phyloP scores from a whole-genome alignment of 2,797 vertebrate species.

The Peromyscus melanophrys region DNA sequence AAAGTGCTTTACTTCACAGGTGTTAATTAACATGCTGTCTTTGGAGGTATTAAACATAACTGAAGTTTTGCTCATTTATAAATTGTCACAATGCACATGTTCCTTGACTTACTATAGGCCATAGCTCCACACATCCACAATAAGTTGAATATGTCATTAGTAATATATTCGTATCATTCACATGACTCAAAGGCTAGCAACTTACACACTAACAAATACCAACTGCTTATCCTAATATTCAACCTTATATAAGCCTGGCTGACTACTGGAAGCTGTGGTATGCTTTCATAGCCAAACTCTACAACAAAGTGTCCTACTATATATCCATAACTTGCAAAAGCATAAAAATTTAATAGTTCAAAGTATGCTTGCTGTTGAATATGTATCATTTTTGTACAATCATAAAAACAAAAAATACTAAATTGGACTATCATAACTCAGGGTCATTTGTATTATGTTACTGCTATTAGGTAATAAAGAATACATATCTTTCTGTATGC shows the following conservation, averaged over 20 bases:
- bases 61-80: not conserved
- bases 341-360: not conserved
- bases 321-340: not conserved
- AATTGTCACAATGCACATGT: not conserved
- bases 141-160: not conserved
- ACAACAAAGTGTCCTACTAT: not conserved
- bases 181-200: not conserved
- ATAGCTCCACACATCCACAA: too few relatives aligned
- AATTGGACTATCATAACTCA: not conserved
- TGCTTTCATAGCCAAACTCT: not conserved
- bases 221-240: too few relatives aligned
- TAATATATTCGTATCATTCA: too few relatives aligned
- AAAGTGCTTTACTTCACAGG: not conserved
- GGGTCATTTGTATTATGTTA: not conserved
- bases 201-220: too few relatives aligned
- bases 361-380: not conserved
- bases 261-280: too few relatives aligned
- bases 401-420: not conserved
- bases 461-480: not conserved
- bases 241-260: rapidly evolving
- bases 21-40: not conserved
- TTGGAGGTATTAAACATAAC: not conserved
- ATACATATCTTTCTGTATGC: too few relatives aligned
- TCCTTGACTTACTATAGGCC: not conserved
- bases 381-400: not conserved